Evolutionary conservation across 1,140 invertebrate genomes (phyloP).

Genomic region (Drosophila repletoides): DNA sequence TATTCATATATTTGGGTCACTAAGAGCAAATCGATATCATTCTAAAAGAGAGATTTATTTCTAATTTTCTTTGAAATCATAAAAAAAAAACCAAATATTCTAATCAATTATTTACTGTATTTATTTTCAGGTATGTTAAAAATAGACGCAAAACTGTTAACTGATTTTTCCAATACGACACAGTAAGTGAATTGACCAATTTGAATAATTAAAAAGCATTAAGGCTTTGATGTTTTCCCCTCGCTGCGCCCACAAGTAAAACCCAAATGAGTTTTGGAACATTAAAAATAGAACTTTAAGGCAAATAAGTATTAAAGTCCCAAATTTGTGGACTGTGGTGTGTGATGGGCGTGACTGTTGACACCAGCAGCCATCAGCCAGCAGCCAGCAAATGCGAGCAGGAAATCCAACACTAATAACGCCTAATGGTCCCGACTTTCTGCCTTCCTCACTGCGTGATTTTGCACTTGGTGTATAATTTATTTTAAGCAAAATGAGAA

Average conservation of each 20-base stretch:
- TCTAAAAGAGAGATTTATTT: too few species aligned
- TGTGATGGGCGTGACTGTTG: conserved; percentile 21
- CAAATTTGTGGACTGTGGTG: conserved; percentile 4
- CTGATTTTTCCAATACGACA: not conserved
- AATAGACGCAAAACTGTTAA: not conserved
- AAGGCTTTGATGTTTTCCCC: conserved; percentile 2
- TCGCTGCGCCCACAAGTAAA: conserved; percentile 10
- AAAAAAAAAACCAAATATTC: not conserved
- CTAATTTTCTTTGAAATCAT: not conserved
- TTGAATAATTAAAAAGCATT: conserved; percentile 12
- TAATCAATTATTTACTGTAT: conserved; percentile 9
- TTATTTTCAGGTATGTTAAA: conserved; percentile 32
- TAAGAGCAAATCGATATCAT: too few species aligned
- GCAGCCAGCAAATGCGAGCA: too few species aligned
- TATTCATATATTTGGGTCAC: not conserved
- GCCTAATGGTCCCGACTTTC: conserved; percentile 28
- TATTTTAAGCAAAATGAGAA: conserved; percentile 30
- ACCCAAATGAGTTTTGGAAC: not conserved
- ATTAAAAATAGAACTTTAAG: not conserved
- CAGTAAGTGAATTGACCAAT: conserved; percentile 6
- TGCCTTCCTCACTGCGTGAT: not conserved
- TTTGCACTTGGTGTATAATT: conserved; percentile 33
- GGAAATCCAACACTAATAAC: conserved; percentile 47
- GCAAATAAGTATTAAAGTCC: not conserved
- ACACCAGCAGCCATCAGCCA: too few species aligned